Conservation (phyloP, 2,888 invertebrate genomes). For the Shargacucullia verbasci region DNA sequence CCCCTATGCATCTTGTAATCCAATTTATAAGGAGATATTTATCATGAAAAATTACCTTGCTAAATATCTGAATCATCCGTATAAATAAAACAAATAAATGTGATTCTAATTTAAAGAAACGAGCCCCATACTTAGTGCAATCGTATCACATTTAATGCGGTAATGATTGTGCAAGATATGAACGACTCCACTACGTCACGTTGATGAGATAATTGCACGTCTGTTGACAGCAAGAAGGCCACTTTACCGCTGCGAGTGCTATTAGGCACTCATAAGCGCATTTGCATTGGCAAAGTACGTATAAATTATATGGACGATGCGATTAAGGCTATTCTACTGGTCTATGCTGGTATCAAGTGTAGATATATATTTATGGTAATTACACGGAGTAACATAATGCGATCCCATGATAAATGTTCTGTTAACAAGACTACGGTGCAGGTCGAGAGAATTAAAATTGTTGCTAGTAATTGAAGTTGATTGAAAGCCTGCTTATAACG, state of each 20-base stretch:
- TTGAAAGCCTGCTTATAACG: slow-evolving; percentile 9
- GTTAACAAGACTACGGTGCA: slow-evolving; percentile 44
- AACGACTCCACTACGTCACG: slow-evolving; percentile 63
- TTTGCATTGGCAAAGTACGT: slow-evolving; percentile 36
- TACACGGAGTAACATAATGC: slow-evolving; percentile 35
- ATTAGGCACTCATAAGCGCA: slow-evolving; percentile 43
- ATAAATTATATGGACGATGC: slow-evolving; percentile 42
- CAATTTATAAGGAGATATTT: slow-evolving; percentile 25
- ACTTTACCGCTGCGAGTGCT: slow-evolving; percentile 33
- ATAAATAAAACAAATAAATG: slow-evolving; percentile 20
- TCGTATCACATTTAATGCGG: slow-evolving; percentile 59
- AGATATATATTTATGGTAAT: slow-evolving; percentile 49
- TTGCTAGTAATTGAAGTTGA: slow-evolving; percentile 29
- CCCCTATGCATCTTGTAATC: not conserved
- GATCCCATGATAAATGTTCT: slow-evolving; percentile 46
- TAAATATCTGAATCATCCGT: slow-evolving; percentile 5
- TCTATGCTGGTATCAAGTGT: slow-evolving; percentile 22
- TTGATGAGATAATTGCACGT: slow-evolving; percentile 72
- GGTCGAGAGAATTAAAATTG: slow-evolving; percentile 37
- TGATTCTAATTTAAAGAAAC: slow-evolving; percentile 23
- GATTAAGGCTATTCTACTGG: slow-evolving; percentile 32
- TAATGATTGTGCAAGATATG: slow-evolving; percentile 71
- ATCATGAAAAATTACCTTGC: slow-evolving; percentile 11
- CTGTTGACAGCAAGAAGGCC: slow-evolving; percentile 64
- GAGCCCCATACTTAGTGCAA: slow-evolving; percentile 19